phyloP scores from a whole-genome alignment of 2,888 invertebrate genomes.

The Epistrophella euchroma region DNA sequence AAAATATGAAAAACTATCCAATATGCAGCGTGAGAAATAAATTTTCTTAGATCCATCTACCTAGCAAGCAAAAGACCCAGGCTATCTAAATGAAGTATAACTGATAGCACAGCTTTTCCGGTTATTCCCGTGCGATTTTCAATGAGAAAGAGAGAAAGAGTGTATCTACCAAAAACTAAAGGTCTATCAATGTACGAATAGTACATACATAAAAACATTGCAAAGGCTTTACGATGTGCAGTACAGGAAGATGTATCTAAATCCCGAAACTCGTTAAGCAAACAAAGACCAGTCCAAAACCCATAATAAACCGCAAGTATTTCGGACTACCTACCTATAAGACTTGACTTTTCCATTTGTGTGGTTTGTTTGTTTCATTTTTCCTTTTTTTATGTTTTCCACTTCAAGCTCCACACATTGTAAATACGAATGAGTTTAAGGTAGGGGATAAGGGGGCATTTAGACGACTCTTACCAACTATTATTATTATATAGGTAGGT shows the following conservation, averaged over 20 bases:
- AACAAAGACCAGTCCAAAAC: slow-evolving; percentile 70
- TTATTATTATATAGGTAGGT: slow-evolving; percentile 4
- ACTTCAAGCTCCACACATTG: slow-evolving; percentile 55
- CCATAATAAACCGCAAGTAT: slow-evolving; percentile 75
- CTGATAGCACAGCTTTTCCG: slow-evolving; percentile 26
- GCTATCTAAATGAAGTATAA: slow-evolving; percentile 32
- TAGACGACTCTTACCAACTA: not conserved
- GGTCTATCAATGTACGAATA: not conserved
- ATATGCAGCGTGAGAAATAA: slow-evolving; percentile 41
- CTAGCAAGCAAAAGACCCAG: not conserved
- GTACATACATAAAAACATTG: not conserved
- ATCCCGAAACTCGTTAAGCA: slow-evolving; percentile 47
- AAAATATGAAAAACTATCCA: slow-evolving; percentile 64
- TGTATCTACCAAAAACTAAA: slow-evolving; percentile 18
- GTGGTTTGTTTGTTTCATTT: slow-evolving; percentile 71
- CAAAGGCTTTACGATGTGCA: not conserved
- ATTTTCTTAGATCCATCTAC: slow-evolving; percentile 21
- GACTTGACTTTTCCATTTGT: slow-evolving; percentile 74
- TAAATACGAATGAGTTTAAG: slow-evolving; percentile 42
- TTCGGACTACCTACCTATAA: slow-evolving; percentile 75
- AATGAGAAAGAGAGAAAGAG: slow-evolving; percentile 2
- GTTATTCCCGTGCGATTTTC: slow-evolving; percentile 48
- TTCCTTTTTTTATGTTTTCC: slow-evolving; percentile 57
- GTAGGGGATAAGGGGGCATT: not conserved
- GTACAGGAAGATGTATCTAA: not conserved